Conservation (phyloP, 2,113 vertebrate species). For the Corythaixoides concolor region DNA sequence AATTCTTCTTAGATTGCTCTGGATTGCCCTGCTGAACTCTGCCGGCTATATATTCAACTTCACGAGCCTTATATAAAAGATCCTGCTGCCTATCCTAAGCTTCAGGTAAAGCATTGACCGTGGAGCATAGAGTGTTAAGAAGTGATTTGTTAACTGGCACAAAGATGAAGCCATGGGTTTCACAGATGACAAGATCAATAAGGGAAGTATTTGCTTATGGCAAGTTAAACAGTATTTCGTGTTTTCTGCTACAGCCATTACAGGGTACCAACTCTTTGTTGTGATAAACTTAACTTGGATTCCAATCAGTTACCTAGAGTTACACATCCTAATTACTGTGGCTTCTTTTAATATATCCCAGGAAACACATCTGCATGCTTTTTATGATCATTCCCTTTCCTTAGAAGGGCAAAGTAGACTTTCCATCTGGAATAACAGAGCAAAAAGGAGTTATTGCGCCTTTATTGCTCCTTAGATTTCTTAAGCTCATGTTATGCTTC, state of each 20-base stretch:
- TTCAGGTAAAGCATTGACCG: constrained; percentile 80
- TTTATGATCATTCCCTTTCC: background rate
- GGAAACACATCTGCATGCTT: background rate
- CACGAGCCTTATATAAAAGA: constrained; percentile 94
- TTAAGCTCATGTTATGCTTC: background rate
- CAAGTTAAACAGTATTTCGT: background rate
- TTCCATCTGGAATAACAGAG: background rate
- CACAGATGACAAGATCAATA: background rate
- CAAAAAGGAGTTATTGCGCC: background rate
- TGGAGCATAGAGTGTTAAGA: background rate
- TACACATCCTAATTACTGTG: background rate
- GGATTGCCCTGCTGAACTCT: constrained; percentile 86
- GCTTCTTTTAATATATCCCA: background rate
- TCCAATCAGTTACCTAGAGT: background rate
- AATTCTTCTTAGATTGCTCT: constrained; percentile 80
- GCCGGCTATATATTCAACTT: constrained; percentile 81
- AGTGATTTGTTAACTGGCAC: background rate
- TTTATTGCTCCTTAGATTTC: too few relatives aligned
- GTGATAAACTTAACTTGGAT: background rate
- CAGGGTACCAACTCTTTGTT: background rate
- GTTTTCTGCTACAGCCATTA: background rate
- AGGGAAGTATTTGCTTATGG: background rate
- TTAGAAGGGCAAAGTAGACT: background rate
- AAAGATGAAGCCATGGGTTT: background rate
- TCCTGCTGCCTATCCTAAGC: constrained; percentile 88